These are phyloP conservation scores for Dascyllus trimaculatus DNA, from an alignment of 2,113 vertebrate species.

Conservation along the genomic window DNA sequence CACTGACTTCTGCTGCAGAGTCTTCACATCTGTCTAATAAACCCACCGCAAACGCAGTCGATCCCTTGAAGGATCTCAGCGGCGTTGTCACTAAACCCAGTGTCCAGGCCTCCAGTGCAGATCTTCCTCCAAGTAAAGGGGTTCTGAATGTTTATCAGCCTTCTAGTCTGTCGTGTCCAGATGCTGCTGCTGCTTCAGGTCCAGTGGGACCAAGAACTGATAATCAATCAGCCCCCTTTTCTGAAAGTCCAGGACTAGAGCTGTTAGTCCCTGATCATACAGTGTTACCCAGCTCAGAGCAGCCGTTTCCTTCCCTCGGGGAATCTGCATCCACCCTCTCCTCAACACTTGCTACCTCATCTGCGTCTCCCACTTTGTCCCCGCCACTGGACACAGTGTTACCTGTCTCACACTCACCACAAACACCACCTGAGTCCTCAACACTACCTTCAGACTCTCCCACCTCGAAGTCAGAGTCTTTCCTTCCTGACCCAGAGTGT, in stretches of 20 bases:
- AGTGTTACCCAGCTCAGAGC: constrained; percentile 23
- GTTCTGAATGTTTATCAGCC: neutral
- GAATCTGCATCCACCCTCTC: constrained; percentile 2
- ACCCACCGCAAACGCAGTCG: neutral
- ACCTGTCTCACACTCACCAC: neutral
- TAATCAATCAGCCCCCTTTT: neutral
- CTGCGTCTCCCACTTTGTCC: neutral
- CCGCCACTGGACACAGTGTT: constrained; percentile 25
- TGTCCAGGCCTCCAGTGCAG: neutral
- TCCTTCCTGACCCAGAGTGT: constrained; percentile 60
- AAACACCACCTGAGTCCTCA: constrained; percentile 27
- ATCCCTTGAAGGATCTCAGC: neutral
- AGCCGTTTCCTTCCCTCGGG: neutral
- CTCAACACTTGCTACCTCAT: constrained; percentile 44
- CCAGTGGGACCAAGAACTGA: constrained; percentile 3
- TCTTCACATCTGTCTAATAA: neutral
- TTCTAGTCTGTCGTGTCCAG: neutral
- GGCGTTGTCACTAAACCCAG: neutral
- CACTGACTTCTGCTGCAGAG: constrained; percentile 12
- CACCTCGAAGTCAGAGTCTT: constrained; percentile 11
- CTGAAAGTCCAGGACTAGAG: constrained; percentile 17
- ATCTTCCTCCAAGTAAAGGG: neutral
- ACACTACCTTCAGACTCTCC: constrained; percentile 20
- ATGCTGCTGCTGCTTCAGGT: neutral
- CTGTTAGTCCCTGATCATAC: constrained; percentile 18